Conservation (phyloP, 2,888 invertebrate species). For the Agrotis clavis region DNA sequence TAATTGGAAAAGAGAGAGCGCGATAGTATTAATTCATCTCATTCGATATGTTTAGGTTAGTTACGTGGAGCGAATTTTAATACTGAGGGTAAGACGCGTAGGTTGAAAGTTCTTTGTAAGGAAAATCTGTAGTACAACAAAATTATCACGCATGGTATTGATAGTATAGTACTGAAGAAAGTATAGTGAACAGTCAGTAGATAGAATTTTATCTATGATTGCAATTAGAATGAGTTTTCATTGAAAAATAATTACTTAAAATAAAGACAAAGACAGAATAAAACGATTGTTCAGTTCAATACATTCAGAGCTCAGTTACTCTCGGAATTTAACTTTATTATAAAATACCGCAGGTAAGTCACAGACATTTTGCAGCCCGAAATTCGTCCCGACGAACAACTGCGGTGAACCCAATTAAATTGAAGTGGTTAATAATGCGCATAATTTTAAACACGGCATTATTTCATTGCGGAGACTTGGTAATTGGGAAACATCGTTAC, state of each 20-base stretch:
- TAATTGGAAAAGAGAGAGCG: conserved; percentile 23
- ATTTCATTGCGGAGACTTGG: conserved; percentile 15
- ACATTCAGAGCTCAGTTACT: background rate
- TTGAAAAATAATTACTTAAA: background rate
- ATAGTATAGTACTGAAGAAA: no score
- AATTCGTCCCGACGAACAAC: conserved; percentile 38
- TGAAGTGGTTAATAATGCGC: conserved; percentile 45
- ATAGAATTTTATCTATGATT: background rate
- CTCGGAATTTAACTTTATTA: conserved; percentile 24
- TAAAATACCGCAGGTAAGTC: conserved; percentile 40
- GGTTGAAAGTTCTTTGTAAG: background rate
- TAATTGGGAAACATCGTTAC: conserved; percentile 24
- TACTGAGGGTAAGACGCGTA: background rate
- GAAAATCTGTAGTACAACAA: background rate
- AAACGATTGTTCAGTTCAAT: conserved; percentile 1
- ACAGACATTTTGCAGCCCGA: conserved; percentile 35
- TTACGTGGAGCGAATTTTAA: background rate
- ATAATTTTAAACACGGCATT: conserved; percentile 38
- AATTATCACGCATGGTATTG: no score
- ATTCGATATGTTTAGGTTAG: background rate
- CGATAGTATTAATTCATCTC: background rate
- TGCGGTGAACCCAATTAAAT: conserved; percentile 53
- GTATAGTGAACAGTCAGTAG: no score
- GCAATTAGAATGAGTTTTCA: background rate
- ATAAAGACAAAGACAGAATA: background rate